Percentiles rank a stretch among this genome's conserved stretches.
Conservation (phyloP, 2,113 vertebrate species). For the Urocynchramus pylzowi region DNA sequence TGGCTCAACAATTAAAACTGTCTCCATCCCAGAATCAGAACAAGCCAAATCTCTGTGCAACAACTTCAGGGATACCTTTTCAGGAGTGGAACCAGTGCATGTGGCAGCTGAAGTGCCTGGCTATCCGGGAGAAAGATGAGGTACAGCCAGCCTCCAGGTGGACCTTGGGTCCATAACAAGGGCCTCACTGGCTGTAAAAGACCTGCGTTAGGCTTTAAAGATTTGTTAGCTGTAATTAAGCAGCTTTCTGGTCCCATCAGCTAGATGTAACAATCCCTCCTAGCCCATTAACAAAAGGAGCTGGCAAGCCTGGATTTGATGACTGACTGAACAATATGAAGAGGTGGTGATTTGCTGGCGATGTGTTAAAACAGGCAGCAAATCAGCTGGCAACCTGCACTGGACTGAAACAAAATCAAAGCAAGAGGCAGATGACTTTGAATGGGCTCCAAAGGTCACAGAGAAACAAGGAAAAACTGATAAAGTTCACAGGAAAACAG, state of each 20-base stretch:
- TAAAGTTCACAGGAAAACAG: conserved; percentile 43
- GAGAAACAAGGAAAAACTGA: conserved; percentile 43
- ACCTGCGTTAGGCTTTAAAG: not conserved
- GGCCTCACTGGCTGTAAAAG: not conserved
- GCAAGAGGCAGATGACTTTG: conserved; percentile 56
- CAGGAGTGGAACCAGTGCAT: not conserved
- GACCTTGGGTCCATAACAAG: not conserved
- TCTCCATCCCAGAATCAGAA: not conserved
- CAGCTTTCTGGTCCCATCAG: not conserved
- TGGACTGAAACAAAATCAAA: conserved; percentile 36
- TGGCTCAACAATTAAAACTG: not conserved
- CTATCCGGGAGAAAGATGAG: not conserved
- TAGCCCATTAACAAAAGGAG: conserved; percentile 45
- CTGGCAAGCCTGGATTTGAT: conserved; percentile 38
- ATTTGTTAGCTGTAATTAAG: conserved; percentile 32
- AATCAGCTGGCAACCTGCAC: conserved; percentile 25
- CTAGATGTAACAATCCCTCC: conserved; percentile 12
- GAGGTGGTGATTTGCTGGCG: conserved; percentile 47
- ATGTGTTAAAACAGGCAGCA: conserved; percentile 56
- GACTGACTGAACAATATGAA: conserved; percentile 59
- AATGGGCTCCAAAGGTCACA: conserved; percentile 45
- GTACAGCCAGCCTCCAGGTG: not conserved
- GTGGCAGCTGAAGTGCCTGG: not conserved
- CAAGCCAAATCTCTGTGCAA: not conserved
- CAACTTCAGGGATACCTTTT: not conserved